Conservation (phyloP, 2,797 vertebrate genomes). For the Triplophysa yarkandensis region DNA sequence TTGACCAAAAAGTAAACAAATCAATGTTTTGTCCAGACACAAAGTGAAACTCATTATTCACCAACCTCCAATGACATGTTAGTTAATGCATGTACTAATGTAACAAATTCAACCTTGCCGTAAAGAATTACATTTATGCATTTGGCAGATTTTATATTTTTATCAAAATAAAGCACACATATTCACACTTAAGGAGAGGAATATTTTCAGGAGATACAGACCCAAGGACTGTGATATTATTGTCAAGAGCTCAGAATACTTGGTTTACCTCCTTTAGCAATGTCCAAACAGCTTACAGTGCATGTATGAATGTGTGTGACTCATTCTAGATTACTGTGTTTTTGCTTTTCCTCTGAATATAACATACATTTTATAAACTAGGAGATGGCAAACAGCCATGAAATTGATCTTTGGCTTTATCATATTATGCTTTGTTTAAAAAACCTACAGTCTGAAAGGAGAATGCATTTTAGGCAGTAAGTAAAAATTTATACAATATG, state of each 20-base stretch:
- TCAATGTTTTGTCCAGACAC: not conserved
- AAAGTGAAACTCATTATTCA: too few species aligned
- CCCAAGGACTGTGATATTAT: not conserved
- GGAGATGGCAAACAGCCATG: constrained; percentile 15
- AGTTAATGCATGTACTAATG: too few species aligned
- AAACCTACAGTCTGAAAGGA: not conserved
- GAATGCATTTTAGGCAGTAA: not conserved
- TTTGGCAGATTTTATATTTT: too few species aligned
- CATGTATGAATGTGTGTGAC: constrained; percentile 34
- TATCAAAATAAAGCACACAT: too few species aligned
- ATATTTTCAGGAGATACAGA: not conserved
- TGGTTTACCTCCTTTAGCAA: constrained; percentile 22
- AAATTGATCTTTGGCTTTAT: not conserved
- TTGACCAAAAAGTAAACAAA: not conserved
- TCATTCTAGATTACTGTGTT: constrained; percentile 30
- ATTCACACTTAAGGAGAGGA: too few species aligned
- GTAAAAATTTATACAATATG: too few species aligned
- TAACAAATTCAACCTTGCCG: too few species aligned
- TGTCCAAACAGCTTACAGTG: constrained; percentile 35
- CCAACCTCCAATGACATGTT: too few species aligned
- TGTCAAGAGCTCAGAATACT: constrained; percentile 10
- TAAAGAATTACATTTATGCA: too few species aligned
- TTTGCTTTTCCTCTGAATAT: constrained; percentile 7
- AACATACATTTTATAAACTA: constrained; percentile 6
- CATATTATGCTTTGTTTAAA: not conserved